Evolutionary conservation across 2,888 invertebrate genomes (phyloP), one percentile per base, ranked within the genome.

Genomic region (Coremacera marginata): DNA sequence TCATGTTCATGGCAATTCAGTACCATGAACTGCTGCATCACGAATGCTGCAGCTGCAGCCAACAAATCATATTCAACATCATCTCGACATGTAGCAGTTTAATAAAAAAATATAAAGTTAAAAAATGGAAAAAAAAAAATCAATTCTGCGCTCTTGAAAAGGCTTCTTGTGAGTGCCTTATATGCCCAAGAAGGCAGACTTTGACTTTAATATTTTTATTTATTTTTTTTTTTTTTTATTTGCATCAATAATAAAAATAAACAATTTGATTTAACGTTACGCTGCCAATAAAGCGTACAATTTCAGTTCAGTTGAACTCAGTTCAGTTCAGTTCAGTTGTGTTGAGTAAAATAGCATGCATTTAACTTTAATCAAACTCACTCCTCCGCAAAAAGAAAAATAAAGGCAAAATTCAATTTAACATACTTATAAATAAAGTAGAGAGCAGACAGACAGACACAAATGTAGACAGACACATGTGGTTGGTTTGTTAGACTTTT

Each of bases 241-340:
- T 60, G 62, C 72, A 72, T 27, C 49, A 60, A 72, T 71, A 72
- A 60, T 60, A 72, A 72, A 72, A 72, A 60, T 60, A 72, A 72
- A 72, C 49, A 62, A 72, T 72, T 72, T 72, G 62, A 72, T 44
- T 72, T 72, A 60, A 72, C 60, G 60, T 62, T 72, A 7, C 44
- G 11, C 44, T 44, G 44, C 14, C 44, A 44, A 44, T 44, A 44
- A 44, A 44, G 44, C 44, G 44, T 44, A 44, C 44, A 44, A 44
- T 44, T 44, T 44, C 11, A 44, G 44, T 14, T 44, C 44, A 44
- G 14, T 44, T 14, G 11, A 44, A 44, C 11, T 14, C 44, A 44
- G 44, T 44, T 37, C 44, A 44, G 37, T 37, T 19, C 55, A 19
- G 1, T 71, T 31, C 65, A 19, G 37, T 65, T 68, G 11, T 31